Base-by-base conservation (phyloP, 2,113 vertebrate genomes). In the Eretmochelys imbricata region DNA sequence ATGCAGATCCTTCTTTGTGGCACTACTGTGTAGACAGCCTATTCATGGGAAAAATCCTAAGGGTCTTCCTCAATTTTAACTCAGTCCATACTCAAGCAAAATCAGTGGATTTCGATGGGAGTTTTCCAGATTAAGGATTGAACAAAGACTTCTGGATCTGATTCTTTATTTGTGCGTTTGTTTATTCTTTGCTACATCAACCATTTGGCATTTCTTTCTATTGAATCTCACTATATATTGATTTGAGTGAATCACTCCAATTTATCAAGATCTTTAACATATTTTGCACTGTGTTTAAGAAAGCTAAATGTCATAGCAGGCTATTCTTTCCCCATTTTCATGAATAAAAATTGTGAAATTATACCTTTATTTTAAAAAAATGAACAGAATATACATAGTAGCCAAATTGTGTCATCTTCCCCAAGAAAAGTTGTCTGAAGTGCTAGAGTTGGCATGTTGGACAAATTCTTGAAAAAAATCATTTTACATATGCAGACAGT, bases 211-310 rank as follows among this genome's bases (percentile, higher is more conserved):
- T 93, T 94, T 94, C 82, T 91, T 96, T 92, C 87, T 90, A 7
- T 82, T 82, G 94, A 94, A 80, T 94, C 82, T 78, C 22, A 38
- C 50, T 62, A 92, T 91, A 95, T 96, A 96, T 89, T 92, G 72
- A 88, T 95, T 94, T 94, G 85, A 69, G 5, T 69, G n/a, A 38
- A 94, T 97, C 95, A 84, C 92, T 96, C 85, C 29, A 82, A 89
- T 92, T 85, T 80, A 83, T 95, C 25, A 11, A 89, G 84, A 57
- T 93, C 83, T 93, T 76, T 93, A 85, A 72, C 82, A 75, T 95
- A 6, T 46, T 85, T 90, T 92, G 72, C 46, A 51, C 57, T 42
- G 10, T 88, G 78, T 93, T 94, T 83, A 82, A 57, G 87, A 87
- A 82, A 89, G 35, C 89, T 48, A 91, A 57, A 84, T 53, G 46